Conservation (phyloP, 2,113 vertebrate genomes). For the Baryphthengus martii region DNA sequence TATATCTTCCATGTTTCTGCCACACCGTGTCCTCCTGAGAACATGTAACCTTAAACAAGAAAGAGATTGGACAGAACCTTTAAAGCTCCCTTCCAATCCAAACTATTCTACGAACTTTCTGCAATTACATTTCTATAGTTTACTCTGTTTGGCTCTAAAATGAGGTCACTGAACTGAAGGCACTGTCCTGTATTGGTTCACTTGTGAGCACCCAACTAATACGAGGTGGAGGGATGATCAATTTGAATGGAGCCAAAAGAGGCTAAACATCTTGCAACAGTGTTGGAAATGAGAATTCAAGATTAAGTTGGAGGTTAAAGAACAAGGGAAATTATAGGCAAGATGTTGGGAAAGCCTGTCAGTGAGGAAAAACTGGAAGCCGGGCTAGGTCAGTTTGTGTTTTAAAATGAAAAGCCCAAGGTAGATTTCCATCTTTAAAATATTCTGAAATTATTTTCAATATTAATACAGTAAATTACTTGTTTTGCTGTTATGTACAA, state of each 20-base stretch:
- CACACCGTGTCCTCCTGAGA: background rate
- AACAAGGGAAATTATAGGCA: background rate
- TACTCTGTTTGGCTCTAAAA: background rate
- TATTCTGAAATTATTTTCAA: background rate
- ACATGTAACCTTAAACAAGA: background rate
- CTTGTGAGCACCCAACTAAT: background rate
- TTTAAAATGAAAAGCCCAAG: background rate
- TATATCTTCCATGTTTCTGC: background rate
- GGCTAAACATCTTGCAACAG: background rate
- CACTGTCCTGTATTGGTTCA: background rate
- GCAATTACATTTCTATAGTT: background rate
- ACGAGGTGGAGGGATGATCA: background rate
- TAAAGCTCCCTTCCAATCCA: background rate
- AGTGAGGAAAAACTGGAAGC: background rate
- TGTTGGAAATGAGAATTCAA: background rate
- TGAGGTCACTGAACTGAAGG: background rate
- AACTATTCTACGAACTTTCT: background rate
- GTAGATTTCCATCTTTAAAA: background rate
- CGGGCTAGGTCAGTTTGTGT: background rate
- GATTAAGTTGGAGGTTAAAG: background rate
- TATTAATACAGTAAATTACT: background rate
- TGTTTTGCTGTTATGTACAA: background rate
- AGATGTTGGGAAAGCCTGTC: background rate
- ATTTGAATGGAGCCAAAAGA: background rate
- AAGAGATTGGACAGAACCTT: background rate